A percentile compares a stretch with the other conserved stretches of the same genome.
Conservation (phyloP, 2,113 vertebrate genomes). For the Anser cygnoides region DNA sequence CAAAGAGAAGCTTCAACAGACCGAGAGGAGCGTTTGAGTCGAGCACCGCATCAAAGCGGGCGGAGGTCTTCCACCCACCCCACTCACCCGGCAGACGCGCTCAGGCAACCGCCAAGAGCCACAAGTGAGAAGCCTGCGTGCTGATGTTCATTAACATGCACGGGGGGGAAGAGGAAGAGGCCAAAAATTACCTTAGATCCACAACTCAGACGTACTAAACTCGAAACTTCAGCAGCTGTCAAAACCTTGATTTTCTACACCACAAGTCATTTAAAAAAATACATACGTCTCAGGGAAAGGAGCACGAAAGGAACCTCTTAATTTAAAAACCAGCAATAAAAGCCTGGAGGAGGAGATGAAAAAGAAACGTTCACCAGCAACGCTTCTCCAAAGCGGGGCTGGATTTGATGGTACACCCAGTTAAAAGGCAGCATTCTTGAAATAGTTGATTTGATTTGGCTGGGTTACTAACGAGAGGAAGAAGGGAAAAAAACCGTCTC, state of each 20-base stretch:
- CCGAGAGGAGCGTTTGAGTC: background rate
- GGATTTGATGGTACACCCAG: background rate
- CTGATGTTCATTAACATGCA: background rate
- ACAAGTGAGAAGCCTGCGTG: background rate
- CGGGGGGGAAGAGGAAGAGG: background rate
- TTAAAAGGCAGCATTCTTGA: background rate
- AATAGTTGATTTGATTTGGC: background rate
- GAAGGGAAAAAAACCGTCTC: background rate
- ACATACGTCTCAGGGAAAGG: background rate
- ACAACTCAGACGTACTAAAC: background rate
- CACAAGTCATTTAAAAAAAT: background rate
- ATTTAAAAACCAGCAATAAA: background rate
- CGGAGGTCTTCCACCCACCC: background rate
- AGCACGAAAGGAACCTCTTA: background rate
- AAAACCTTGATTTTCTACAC: background rate
- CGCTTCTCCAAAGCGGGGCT: background rate
- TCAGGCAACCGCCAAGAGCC: background rate
- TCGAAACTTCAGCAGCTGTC: background rate
- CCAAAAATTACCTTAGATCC: background rate
- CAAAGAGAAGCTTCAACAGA: background rate
- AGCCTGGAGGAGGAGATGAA: background rate
- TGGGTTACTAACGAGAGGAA: background rate
- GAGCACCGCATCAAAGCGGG: background rate
- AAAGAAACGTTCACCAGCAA: background rate
- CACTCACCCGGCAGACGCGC: fast-evolving